A percentile compares a stretch with the other conserved stretches of the same genome.
Conservation (phyloP, 2,888 invertebrate species). For the Drosophila differens region DNA sequence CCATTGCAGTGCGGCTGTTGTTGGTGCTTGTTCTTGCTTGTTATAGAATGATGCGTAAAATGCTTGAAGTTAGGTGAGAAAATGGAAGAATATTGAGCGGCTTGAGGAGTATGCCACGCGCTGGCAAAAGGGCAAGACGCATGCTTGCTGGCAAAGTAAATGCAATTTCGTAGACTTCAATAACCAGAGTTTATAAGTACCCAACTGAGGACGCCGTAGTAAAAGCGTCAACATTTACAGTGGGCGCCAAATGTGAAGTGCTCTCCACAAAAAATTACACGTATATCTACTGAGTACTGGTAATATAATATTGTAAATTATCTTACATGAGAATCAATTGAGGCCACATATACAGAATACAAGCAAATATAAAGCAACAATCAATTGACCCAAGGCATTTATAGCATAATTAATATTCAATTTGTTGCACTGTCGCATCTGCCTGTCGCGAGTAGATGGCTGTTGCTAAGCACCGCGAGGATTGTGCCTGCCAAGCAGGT, state of each 20-base stretch:
- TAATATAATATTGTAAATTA: not conserved
- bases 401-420: not conserved
- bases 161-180: slow-evolving; percentile 79
- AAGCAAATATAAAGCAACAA: not conserved
- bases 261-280: not conserved
- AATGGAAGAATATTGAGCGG: slow-evolving; percentile 48
- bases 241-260: slow-evolving; percentile 28
- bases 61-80: slow-evolving; percentile 69
- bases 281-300: not conserved
- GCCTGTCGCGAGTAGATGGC: not conserved
- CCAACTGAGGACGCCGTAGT: slow-evolving; percentile 49
- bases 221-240: slow-evolving; percentile 30
- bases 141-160: slow-evolving; percentile 61
- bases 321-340: not conserved
- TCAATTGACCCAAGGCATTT: not conserved
- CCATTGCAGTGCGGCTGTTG: slow-evolving; percentile 30
- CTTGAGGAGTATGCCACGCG: not conserved
- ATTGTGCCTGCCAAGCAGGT: slow-evolving; percentile 24
- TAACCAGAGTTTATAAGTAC: slow-evolving; percentile 74
- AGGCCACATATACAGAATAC: not conserved
- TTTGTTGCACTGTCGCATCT: slow-evolving; percentile 25
- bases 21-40: slow-evolving; percentile 18
- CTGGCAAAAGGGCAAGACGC: slow-evolving; percentile 1
- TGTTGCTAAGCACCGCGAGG: slow-evolving; percentile 25
- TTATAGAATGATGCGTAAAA: slow-evolving; percentile 76